Conservation (phyloP, 2,888 invertebrate species). For the Ophioninae sp. region DNA sequence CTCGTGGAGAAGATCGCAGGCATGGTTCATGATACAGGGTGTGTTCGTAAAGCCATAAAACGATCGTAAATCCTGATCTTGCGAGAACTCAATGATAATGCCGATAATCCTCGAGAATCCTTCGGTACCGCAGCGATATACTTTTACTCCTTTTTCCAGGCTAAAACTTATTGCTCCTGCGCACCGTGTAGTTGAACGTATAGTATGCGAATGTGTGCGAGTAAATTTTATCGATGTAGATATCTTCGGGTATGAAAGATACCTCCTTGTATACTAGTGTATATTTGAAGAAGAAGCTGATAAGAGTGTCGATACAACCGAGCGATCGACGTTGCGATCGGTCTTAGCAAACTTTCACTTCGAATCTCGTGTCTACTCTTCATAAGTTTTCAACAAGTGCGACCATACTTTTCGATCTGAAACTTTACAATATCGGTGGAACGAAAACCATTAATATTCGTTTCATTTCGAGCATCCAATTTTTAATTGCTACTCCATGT, state of each 20-base stretch:
- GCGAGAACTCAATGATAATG: conserved; percentile 42
- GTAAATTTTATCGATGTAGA: neutral
- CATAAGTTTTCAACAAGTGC: neutral
- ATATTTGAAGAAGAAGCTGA: conserved; percentile 1
- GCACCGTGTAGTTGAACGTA: neutral
- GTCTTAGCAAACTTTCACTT: conserved; percentile 18
- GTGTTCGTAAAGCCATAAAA: conserved; percentile 44
- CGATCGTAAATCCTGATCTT: conserved; percentile 44
- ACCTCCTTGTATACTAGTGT: neutral
- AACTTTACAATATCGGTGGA: neutral
- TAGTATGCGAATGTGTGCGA: neutral
- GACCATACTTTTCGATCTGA: neutral
- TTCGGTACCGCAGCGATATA: conserved; percentile 26
- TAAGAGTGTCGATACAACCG: conserved; percentile 25
- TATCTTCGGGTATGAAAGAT: neutral
- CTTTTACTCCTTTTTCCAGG: conserved; percentile 18
- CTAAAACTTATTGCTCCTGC: conserved; percentile 21
- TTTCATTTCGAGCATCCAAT: neutral
- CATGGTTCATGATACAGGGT: conserved; percentile 14
- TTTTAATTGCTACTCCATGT: neutral
- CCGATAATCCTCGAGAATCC: conserved; percentile 52
- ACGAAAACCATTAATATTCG: neutral
- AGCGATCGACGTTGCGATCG: conserved; percentile 1
- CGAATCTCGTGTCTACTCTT: conserved; percentile 16
- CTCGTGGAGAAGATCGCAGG: neutral